Evolutionary conservation across 2,797 vertebrate species (phyloP).

Genomic region (Meda fulgida): DNA sequence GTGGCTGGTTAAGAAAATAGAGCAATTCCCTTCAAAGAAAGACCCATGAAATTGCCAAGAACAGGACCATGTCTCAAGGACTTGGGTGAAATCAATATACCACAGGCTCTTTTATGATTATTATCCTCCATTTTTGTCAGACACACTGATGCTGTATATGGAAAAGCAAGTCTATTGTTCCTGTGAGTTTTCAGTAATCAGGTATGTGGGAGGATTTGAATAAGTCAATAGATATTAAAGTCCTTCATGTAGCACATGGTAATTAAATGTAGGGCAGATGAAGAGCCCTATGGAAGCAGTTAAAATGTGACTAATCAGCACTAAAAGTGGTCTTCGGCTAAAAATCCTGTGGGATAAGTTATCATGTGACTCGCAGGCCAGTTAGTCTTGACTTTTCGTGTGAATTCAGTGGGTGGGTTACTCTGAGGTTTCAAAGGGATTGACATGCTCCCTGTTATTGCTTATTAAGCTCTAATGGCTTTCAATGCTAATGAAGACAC

Average conservation of each 20-base stretch:
- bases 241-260: neutral
- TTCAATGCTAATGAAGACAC: slow-evolving; percentile 35
- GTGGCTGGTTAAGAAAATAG: slow-evolving; percentile 33
- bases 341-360: slow-evolving; percentile 33
- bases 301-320: slow-evolving; percentile 40
- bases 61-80: slow-evolving; percentile 43
- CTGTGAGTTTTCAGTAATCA: slow-evolving; percentile 29
- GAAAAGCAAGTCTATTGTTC: slow-evolving; percentile 27
- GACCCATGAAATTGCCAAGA: slow-evolving; percentile 42
- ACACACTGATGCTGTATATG: slow-evolving; percentile 28
- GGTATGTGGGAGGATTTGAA: neutral
- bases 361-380: slow-evolving; percentile 60
- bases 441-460: slow-evolving; percentile 12
- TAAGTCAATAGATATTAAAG: neutral
- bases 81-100: slow-evolving; percentile 40
- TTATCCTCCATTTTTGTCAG: slow-evolving; percentile 37
- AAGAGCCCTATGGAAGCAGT: slow-evolving; percentile 24
- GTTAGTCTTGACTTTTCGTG: slow-evolving; percentile 56
- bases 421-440: slow-evolving; percentile 27
- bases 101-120: slow-evolving; percentile 41
- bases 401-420: slow-evolving; percentile 53
- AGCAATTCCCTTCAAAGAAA: slow-evolving; percentile 33
- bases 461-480: slow-evolving; percentile 28
- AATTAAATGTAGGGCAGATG: slow-evolving; percentile 20
- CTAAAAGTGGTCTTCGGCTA: slow-evolving; percentile 9